Evolutionary conservation across 2,888 invertebrate genomes (phyloP).

Genomic region (Ectropis crepuscularia): DNA sequence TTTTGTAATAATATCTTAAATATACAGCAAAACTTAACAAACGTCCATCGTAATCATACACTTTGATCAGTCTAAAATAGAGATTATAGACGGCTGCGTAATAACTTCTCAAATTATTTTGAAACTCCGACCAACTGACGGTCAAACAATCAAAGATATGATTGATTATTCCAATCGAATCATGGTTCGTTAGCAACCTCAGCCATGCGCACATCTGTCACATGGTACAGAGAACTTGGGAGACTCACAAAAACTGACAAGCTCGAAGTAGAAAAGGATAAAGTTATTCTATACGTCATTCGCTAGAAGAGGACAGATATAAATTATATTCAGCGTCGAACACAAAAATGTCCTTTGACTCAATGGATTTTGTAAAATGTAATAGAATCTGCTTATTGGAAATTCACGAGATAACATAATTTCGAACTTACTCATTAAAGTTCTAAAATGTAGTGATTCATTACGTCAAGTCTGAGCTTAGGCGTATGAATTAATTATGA

Average conservation of each 20-base stretch:
- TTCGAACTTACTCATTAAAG: not conserved
- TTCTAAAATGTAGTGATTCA: not conserved
- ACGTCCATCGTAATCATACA: not conserved
- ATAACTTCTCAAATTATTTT: constrained; percentile 47
- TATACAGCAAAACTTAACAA: no score
- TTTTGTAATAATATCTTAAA: no score
- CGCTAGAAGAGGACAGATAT: constrained; percentile 56
- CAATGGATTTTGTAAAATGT: constrained; percentile 61
- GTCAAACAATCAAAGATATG: constrained; percentile 79
- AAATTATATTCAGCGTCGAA: constrained; percentile 61
- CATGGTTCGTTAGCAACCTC: constrained; percentile 80
- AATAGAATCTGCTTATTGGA: constrained; percentile 20
- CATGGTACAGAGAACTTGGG: constrained; percentile 77
- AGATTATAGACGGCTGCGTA: constrained; percentile 26
- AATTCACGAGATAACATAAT: constrained; percentile 30
- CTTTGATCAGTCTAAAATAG: constrained; percentile 11
- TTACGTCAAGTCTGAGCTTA: not conserved
- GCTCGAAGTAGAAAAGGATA: constrained; percentile 62
- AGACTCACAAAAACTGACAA: constrained; percentile 79
- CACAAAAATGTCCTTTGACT: constrained; percentile 63
- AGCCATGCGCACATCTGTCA: constrained; percentile 82
- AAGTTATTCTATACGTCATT: constrained; percentile 46
- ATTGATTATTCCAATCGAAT: constrained; percentile 81
- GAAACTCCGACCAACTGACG: constrained; percentile 60
- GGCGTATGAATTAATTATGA: not conserved